phyloP scores from a whole-genome alignment of 2,888 invertebrate genomes.

The Rotaria magnacalcarata region DNA sequence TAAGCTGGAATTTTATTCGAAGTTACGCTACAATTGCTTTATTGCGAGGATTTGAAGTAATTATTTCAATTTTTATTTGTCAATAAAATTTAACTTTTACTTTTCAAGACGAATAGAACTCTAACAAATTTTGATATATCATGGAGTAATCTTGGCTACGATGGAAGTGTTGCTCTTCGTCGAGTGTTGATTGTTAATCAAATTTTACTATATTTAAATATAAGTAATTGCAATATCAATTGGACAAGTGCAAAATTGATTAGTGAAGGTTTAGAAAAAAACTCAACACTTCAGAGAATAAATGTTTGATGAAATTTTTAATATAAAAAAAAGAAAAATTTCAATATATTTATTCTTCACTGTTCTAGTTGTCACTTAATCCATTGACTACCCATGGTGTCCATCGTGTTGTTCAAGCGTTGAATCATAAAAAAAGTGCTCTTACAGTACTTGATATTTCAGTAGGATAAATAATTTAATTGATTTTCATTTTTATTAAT shows the following conservation, averaged over 20 bases:
- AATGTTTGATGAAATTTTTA: not conserved
- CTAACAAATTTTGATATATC: not conserved
- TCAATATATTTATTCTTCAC: too few relatives aligned
- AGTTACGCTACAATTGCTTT: not conserved
- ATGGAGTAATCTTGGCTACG: slow-evolving; percentile 16
- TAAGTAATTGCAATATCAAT: slow-evolving; percentile 22
- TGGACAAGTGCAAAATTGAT: not conserved
- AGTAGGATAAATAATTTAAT: not conserved
- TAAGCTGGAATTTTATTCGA: slow-evolving; percentile 23
- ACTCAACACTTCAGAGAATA: not conserved
- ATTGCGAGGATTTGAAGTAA: slow-evolving; percentile 34
- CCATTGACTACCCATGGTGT: slow-evolving; percentile 33
- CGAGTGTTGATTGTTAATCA: not conserved
- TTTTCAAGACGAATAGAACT: not conserved
- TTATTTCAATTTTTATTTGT: not conserved
- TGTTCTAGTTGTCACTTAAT: not conserved
- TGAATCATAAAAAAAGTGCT: not conserved
- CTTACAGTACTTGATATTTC: not conserved
- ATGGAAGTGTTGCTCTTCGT: slow-evolving; percentile 17
- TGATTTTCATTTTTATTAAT: too few relatives aligned
- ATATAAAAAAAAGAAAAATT: not conserved
- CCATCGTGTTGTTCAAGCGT: not conserved
- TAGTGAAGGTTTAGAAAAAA: slow-evolving; percentile 8
- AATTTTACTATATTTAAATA: not conserved
- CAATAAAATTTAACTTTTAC: not conserved